Base-by-base conservation (phyloP, 2,888 invertebrate genomes). In the Epinotia ramella region DNA sequence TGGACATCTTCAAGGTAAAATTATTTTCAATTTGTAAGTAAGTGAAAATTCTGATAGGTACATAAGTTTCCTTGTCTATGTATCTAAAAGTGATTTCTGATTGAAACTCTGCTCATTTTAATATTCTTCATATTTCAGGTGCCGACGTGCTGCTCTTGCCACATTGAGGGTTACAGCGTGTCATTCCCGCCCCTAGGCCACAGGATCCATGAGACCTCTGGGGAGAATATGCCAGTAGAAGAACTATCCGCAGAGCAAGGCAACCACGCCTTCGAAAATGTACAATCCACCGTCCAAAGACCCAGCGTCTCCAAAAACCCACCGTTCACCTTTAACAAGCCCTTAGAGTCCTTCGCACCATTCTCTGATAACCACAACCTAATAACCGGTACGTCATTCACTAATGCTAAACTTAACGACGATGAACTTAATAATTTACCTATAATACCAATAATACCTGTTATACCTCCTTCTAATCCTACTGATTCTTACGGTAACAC, bases 81-180 rank as follows among this genome's bases (percentile, higher is more conserved):
- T 40, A 40, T 40, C 2, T 40, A 9, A 40, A 40, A 40, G 7
- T 9, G 40, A 40, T 40, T 40, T 40, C 40, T 40, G 40, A 40
- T 40, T 40, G 9, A 40, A 40, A 40, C 40, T 33, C 33, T 6
- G 33, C 33, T 33, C 33, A 33, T 40, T 40, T 40, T 49, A 4
- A 49, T 16, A n/a, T 53, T 53, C 13, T 6, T 53, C 5, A 13
- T 53, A n/a, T 88, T 88, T 16, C 86, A 96, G 96, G 95, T 97
- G 1, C 97, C 97, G 40, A 97, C 97, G 0, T 97, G 97, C 82
- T 97, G 97, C 83, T 97, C 97, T 3, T 97, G 97, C 83, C 97
- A 97, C 85, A 96, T 97, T 13, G 96, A 97, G 84, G 97, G 97
- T 3, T 97, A 97, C 84, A 94, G 96, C 46, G 96, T 96, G 13